Evolutionary conservation across 2,113 vertebrate species (phyloP).

Genomic region (Amazona guildingii): DNA sequence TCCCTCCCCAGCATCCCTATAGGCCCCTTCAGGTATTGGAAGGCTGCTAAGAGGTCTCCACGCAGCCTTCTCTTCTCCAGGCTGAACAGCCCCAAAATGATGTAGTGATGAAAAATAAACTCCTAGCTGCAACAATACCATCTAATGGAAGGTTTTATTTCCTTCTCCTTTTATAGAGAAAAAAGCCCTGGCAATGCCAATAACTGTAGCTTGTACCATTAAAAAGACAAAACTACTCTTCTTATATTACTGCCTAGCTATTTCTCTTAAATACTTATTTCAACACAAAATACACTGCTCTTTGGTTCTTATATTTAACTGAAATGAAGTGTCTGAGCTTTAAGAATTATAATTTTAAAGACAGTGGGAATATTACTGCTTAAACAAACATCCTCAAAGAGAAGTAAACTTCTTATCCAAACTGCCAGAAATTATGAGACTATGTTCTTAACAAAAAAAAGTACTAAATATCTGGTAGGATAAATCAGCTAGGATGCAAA

Average conservation of each 20-base stretch:
- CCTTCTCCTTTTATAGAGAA: neutral
- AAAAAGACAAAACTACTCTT: neutral
- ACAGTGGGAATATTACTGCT: neutral
- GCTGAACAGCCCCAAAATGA: neutral
- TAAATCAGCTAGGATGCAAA: neutral
- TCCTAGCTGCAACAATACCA: neutral
- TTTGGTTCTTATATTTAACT: neutral
- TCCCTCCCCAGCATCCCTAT: too few species aligned
- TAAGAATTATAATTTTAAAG: neutral
- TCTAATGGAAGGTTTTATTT: neutral
- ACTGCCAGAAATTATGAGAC: neutral
- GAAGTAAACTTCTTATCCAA: neutral
- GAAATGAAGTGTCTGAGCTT: neutral
- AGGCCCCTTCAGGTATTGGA: too few species aligned
- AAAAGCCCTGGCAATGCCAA: neutral
- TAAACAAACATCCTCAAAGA: neutral
- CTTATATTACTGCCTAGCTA: neutral
- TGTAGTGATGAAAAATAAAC: neutral
- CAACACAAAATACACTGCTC: neutral
- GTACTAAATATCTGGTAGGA: neutral
- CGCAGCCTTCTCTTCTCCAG: too few species aligned
- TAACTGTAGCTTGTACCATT: neutral
- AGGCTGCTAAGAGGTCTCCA: too few species aligned
- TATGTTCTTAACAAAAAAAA: neutral
- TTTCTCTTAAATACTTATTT: neutral